Conservation (phyloP, 2,113 vertebrate species). For the Chunga burmeisteri region DNA sequence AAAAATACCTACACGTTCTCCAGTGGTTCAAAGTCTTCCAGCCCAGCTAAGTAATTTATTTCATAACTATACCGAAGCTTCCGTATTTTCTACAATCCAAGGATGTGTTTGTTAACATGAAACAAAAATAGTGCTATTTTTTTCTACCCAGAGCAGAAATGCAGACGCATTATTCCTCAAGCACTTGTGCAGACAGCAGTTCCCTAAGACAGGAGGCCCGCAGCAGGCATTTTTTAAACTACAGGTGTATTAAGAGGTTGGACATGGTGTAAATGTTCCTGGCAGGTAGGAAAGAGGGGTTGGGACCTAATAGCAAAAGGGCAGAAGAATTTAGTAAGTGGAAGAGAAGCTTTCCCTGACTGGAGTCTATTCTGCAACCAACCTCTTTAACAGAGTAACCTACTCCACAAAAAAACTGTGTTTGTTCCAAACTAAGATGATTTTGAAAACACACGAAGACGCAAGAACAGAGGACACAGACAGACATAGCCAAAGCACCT, state of each 20-base stretch:
- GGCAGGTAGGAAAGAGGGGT: not conserved
- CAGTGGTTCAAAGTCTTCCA: not conserved
- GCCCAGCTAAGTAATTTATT: not conserved
- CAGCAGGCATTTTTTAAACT: not conserved
- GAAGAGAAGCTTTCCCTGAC: not conserved
- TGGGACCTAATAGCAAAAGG: not conserved
- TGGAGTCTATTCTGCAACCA: not conserved
- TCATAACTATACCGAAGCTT: not conserved
- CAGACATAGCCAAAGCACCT: not conserved
- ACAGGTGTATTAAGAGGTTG: not conserved
- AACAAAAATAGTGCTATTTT: not conserved
- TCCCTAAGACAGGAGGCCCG: not conserved
- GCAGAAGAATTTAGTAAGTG: not conserved
- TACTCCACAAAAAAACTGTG: not conserved
- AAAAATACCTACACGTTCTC: not conserved
- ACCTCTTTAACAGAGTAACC: not conserved
- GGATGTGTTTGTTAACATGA: not conserved
- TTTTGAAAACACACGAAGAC: not conserved
- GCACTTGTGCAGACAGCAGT: not conserved
- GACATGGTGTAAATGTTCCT: not conserved
- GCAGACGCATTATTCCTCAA: not conserved
- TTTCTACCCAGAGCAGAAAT: not conserved
- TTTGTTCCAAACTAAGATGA: not conserved
- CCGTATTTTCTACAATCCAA: not conserved
- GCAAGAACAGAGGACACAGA: not conserved